A percentile compares a stretch with the other conserved stretches of the same genome.
phyloP scores from a whole-genome alignment of 2,888 invertebrate species.

The Zhengitettix transpicula region DNA sequence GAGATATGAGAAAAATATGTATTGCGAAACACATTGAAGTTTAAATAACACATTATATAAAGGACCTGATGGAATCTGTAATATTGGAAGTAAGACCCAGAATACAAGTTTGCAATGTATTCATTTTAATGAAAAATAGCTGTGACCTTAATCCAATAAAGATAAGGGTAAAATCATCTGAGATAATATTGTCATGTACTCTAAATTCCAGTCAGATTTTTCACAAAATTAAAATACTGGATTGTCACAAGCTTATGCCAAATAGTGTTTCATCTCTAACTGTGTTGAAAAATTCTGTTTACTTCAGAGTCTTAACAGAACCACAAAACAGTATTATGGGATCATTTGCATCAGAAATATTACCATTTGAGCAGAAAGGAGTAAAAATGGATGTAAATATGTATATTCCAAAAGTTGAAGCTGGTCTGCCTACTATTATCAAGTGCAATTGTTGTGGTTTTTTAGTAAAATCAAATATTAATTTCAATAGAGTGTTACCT shows the following conservation, averaged over 20 bases:
- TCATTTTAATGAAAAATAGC: conserved; percentile 32
- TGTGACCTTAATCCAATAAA: conserved; percentile 24
- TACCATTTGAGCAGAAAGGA: conserved; percentile 6
- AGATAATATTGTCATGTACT: conserved; percentile 1
- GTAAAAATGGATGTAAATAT: background rate
- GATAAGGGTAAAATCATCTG: conserved; percentile 10
- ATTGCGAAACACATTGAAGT: background rate
- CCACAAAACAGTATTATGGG: conserved; percentile 27
- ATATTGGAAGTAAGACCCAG: conserved; percentile 42
- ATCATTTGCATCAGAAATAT: conserved; percentile 15
- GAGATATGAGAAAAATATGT: conserved; percentile 34
- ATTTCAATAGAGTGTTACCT: conserved; percentile 41
- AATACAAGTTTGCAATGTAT: conserved; percentile 41
- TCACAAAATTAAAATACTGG: too few species aligned
- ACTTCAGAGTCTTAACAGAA: conserved; percentile 26
- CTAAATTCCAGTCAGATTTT: background rate
- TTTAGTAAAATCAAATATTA: conserved; percentile 18
- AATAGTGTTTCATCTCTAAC: conserved; percentile 22
- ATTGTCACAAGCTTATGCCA: conserved; percentile 17
- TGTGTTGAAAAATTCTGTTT: conserved; percentile 18
- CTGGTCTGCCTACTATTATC: conserved; percentile 12
- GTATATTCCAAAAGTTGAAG: conserved; percentile 7
- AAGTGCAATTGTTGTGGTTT: conserved; percentile 25
- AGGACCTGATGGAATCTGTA: conserved; percentile 27
- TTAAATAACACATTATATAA: conserved; percentile 4